Conservation (phyloP, 1,140 invertebrate species). For the Caerostris extrusa region DNA sequence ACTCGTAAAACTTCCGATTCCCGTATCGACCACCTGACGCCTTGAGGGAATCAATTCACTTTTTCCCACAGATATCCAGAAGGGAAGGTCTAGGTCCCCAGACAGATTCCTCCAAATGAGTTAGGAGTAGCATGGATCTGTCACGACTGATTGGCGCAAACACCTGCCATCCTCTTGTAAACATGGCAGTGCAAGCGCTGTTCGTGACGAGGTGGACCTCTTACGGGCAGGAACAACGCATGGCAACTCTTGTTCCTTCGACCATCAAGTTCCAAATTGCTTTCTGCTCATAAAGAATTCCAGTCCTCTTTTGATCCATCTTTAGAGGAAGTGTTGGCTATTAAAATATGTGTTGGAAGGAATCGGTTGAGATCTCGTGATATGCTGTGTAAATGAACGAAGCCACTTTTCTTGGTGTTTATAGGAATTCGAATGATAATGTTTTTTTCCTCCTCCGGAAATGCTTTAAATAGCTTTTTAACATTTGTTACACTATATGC, state of each 20-base stretch:
- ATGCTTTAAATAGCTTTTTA: too few species aligned
- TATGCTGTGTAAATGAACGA: not conserved
- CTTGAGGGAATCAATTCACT: not conserved
- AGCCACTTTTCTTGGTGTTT: not conserved
- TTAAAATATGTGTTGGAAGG: not conserved
- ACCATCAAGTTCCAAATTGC: not conserved
- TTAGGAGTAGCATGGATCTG: not conserved
- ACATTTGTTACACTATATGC: too few species aligned
- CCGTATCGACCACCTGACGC: not conserved
- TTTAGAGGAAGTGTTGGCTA: constrained; percentile 7
- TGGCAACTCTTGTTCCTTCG: not conserved
- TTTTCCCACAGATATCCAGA: not conserved
- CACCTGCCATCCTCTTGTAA: constrained; percentile 34
- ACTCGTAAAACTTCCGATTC: not conserved
- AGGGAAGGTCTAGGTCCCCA: constrained; percentile 1
- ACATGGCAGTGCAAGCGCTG: constrained; percentile 17
- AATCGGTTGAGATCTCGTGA: not conserved
- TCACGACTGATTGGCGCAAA: constrained; percentile 54
- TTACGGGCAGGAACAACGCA: constrained; percentile 3
- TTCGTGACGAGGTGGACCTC: constrained; percentile 64
- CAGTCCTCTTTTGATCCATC: not conserved
- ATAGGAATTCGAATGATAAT: not conserved
- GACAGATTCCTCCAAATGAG: not conserved
- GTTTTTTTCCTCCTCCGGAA: too few species aligned
- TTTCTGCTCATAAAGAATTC: not conserved